phyloP scores from a whole-genome alignment of 2,888 invertebrate genomes.

The Melangyna quadrimaculata region DNA sequence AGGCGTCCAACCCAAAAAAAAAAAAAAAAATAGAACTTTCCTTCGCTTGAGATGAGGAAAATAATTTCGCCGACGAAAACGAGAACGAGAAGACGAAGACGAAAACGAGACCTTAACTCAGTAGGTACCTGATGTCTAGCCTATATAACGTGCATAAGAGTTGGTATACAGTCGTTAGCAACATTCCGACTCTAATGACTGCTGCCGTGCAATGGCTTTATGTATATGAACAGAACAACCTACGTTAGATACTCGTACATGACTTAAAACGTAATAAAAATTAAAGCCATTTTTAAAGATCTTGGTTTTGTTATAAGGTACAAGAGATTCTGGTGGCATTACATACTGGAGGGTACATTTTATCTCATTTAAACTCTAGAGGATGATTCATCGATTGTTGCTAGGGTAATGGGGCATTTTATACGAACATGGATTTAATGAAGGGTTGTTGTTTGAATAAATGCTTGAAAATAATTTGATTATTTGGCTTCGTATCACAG shows the following conservation, averaged over 20 bases:
- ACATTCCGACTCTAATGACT: slow-evolving; percentile 57
- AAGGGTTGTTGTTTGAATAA: slow-evolving; percentile 32
- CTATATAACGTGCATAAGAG: slow-evolving; percentile 68
- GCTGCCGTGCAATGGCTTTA: slow-evolving; percentile 12
- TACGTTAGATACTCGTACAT: background rate
- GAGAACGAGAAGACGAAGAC: background rate
- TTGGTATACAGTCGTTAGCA: slow-evolving; percentile 43
- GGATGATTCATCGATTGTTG: slow-evolving; percentile 62
- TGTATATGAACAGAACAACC: background rate
- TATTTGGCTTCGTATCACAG: slow-evolving; percentile 37
- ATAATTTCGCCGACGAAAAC: slow-evolving; percentile 61
- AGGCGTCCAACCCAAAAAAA: slow-evolving; percentile 40
- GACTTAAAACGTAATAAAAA: slow-evolving; percentile 13
- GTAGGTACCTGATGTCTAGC: slow-evolving; percentile 67
- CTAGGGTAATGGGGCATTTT: slow-evolving; percentile 64
- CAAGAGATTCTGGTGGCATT: too few species aligned
- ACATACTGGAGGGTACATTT: background rate
- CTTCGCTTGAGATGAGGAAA: slow-evolving; percentile 34
- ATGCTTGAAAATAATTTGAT: slow-evolving; percentile 35
- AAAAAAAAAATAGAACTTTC: too few species aligned
- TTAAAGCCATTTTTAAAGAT: slow-evolving; percentile 61
- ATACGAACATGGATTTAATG: slow-evolving; percentile 48
- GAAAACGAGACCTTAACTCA: slow-evolving; percentile 53
- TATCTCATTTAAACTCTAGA: slow-evolving; percentile 6
- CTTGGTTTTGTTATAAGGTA: background rate